Conservation (phyloP, 2,888 invertebrate species). For the Lysandra bellargus region DNA sequence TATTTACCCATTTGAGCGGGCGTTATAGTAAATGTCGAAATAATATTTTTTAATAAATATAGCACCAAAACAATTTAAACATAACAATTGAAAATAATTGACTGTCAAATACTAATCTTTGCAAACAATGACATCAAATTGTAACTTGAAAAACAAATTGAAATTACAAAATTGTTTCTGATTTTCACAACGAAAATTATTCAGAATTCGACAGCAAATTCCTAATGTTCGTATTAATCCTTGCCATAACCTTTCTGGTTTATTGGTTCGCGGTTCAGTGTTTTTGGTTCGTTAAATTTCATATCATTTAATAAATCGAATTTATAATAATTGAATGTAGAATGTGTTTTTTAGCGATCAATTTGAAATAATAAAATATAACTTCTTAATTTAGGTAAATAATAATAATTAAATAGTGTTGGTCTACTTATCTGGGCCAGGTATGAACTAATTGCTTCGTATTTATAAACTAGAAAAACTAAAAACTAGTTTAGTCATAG, state of each 20-base stretch:
- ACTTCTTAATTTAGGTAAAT: neutral
- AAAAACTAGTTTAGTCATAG: no score
- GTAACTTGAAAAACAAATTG: neutral
- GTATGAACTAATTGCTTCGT: no score
- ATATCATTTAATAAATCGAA: neutral
- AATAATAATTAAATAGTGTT: neutral
- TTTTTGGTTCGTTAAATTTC: neutral
- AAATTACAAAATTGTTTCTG: neutral
- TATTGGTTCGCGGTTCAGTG: neutral
- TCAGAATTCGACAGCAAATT: neutral
- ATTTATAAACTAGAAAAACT: no score
- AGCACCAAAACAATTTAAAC: neutral
- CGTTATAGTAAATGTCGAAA: no score
- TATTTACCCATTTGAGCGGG: no score
- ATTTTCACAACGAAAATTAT: neutral
- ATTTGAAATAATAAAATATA: neutral
- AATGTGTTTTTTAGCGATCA: neutral
- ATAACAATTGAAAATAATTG: neutral
- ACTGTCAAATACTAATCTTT: neutral
- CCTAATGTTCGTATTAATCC: neutral
- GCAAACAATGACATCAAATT: neutral
- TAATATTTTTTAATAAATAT: no score
- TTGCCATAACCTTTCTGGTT: slow-evolving; percentile 4
- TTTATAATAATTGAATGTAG: neutral
- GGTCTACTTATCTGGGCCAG: no score